A percentile compares a stretch with the other conserved stretches of the same genome.
Conservation (phyloP, 2,888 invertebrate species). For the Rhimphoctona megacephalus region DNA sequence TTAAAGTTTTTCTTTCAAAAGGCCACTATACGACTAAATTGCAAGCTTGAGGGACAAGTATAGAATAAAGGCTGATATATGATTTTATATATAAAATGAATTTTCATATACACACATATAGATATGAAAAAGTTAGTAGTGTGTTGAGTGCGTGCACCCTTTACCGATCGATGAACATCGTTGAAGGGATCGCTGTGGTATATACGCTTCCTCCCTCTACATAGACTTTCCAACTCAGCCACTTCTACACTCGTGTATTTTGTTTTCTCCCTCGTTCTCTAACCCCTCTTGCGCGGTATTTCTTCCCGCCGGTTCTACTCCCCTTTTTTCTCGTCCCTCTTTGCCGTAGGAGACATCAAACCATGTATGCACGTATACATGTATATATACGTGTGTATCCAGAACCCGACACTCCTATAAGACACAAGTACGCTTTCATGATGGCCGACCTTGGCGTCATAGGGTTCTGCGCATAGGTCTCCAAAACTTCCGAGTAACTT, state of each 20-base stretch:
- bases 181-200: conserved; percentile 58
- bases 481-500: conserved; percentile 14
- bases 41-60: conserved; percentile 2
- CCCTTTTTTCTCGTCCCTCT: conserved; percentile 2
- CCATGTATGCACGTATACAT: neutral
- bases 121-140: neutral
- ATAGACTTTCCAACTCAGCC: conserved; percentile 32
- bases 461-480: conserved; percentile 23
- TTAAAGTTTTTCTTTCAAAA: conserved; percentile 7
- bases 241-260: conserved; percentile 48
- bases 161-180: conserved; percentile 68
- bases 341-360: conserved; percentile 21
- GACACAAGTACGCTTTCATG: conserved; percentile 73
- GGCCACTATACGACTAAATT: neutral
- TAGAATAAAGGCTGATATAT: neutral
- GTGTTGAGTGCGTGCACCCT: conserved; percentile 57
- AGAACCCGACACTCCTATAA: conserved; percentile 22
- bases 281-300: conserved; percentile 9
- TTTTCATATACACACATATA: neutral
- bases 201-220: conserved; percentile 9
- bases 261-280: conserved; percentile 41
- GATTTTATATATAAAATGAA: neutral
- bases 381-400: conserved; percentile 17
- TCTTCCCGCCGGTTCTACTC: conserved; percentile 21
- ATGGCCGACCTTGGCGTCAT: conserved; percentile 78